Percentiles rank a stretch among this genome's conserved stretches.
Conservation (phyloP, 2,797 vertebrate species). For the Crax fasciolata region DNA sequence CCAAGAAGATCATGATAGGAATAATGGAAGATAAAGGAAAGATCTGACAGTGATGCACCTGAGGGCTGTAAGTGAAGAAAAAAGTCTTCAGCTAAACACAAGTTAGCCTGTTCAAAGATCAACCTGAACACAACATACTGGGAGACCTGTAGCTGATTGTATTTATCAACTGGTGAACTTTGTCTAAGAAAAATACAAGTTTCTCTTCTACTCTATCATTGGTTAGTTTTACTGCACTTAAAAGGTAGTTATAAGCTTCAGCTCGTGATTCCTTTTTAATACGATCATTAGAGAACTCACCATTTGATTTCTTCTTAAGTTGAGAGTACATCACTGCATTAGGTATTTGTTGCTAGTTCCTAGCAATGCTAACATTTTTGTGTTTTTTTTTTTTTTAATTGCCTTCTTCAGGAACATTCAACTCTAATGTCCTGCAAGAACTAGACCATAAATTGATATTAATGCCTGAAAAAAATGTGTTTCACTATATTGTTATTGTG, state of each 20-base stretch:
- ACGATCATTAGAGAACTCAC: background rate
- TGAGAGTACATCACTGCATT: background rate
- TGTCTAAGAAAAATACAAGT: background rate
- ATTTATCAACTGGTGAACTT: background rate
- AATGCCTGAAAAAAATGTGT: background rate
- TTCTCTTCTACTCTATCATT: background rate
- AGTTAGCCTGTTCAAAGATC: background rate
- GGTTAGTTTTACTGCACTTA: background rate
- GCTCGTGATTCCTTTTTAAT: background rate
- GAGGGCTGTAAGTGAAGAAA: background rate
- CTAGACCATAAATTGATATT: background rate
- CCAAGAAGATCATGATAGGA: background rate
- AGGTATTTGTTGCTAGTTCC: background rate
- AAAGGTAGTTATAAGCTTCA: background rate
- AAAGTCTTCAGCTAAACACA: background rate
- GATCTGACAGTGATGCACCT: background rate
- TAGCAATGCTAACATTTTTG: background rate
- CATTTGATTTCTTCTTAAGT: background rate
- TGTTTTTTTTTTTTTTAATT: background rate
- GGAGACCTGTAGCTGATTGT: background rate
- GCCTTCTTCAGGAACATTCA: background rate
- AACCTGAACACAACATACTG: background rate
- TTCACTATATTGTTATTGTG: background rate
- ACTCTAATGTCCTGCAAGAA: background rate
- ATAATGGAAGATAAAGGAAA: background rate